Base-by-base conservation (phyloP, 2,113 vertebrate species). In the Balaeniceps rex region DNA sequence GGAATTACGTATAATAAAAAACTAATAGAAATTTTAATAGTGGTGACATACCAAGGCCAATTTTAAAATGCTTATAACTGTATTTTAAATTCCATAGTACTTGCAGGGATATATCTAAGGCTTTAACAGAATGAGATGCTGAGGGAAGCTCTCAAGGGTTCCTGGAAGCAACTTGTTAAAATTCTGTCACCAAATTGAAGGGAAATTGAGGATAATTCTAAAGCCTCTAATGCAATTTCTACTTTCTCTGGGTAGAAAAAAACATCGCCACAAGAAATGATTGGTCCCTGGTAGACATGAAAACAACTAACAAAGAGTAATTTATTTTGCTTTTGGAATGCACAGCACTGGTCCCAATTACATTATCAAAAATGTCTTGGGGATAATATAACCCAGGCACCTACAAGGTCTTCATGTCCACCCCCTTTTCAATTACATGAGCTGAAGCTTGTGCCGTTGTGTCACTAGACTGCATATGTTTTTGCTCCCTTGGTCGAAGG, bases 111-210 rank as follows among this genome's bases (percentile, higher is more conserved):
- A 55, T 69, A 83, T 63, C 58, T 61, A 90, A 58, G 36, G 42
- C 80, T 94, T 92, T 90, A 78, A 84, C 38, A 66, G 71, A 96
- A 86, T 47, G 64, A 92, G 76, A 91, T 86, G 42, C 46, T 83
- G 60, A 63, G 57, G 64, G 33, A 93, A 92, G 23, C 76, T 94
- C 79, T 96, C 76, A 74, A 83, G 82, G 83, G 71, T 64, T 90
- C 83, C 92, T 94, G 54, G 96, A 90, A 96, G 88, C 71, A 77
- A 92, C 84, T 95, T 94, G 85, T 93, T 97, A 96, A 95, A 95
- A 93, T 96, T 94, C 87, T 94, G 71, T 74, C 90, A 80, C 58
- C 46, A 96, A 96, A 94, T 17, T 93, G 92, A 96, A 92, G 76
- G 33, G 68, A 92, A 95, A 96, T 92, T 92, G 58, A 90, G 88